These are phyloP conservation scores for Ptilorrhoa leucosticta DNA, from an alignment of 2,113 vertebrate genomes.

Conservation along the genomic window DNA sequence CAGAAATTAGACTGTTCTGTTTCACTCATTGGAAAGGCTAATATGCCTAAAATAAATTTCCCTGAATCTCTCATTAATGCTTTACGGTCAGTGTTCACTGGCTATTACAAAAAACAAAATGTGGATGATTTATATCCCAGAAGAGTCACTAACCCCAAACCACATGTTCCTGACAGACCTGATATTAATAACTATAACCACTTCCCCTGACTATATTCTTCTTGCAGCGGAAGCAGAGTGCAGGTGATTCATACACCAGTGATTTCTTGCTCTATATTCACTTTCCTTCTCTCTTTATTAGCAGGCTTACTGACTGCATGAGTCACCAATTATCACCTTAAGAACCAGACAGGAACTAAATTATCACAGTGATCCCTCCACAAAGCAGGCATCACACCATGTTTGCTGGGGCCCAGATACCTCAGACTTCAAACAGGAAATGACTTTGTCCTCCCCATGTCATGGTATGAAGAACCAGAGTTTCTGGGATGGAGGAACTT, in stretches of 20 bases:
- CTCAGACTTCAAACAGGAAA: neutral
- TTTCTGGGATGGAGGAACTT: neutral
- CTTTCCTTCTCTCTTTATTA: neutral
- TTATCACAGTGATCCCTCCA: neutral
- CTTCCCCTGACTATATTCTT: neutral
- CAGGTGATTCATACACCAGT: neutral
- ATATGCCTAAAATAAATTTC: conserved; percentile 6
- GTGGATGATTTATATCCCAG: neutral
- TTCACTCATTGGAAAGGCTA: neutral
- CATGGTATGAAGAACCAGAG: neutral
- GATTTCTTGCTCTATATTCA: neutral
- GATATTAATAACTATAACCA: neutral
- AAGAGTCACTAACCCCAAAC: conserved; percentile 10
- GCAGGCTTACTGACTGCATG: neutral
- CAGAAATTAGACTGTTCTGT: neutral
- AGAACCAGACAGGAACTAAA: neutral
- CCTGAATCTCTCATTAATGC: neutral
- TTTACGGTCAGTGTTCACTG: neutral
- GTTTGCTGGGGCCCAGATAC: neutral
- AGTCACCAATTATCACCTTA: neutral
- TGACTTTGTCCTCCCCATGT: neutral
- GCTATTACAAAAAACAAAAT: neutral
- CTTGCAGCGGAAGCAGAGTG: neutral
- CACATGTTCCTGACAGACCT: neutral
- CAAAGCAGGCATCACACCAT: neutral